Conservation (phyloP, 2,888 invertebrate genomes). For the Eupithecia abbreviata region DNA sequence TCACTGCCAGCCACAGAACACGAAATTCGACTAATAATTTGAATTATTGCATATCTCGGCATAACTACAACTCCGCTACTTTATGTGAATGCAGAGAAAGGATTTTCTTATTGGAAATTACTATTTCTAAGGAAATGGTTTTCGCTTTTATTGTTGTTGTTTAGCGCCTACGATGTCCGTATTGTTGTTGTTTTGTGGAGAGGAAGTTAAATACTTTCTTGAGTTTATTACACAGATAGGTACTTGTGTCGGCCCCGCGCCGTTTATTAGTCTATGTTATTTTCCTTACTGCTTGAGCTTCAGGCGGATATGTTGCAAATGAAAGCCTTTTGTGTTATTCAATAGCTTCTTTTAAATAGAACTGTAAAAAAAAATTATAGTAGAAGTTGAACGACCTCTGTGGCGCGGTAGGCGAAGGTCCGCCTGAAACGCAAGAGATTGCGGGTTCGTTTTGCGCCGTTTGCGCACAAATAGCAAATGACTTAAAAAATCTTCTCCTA, state of each 20-base stretch:
- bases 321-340: background rate
- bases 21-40: slow-evolving; percentile 82
- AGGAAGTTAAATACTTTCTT: slow-evolving; percentile 10
- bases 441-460: too few species aligned
- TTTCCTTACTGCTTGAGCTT: background rate
- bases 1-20: slow-evolving; percentile 75
- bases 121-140: slow-evolving; percentile 3
- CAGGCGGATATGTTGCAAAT: background rate
- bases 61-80: slow-evolving; percentile 47
- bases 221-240: slow-evolving; percentile 9
- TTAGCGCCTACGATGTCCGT: slow-evolving; percentile 12
- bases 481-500: too few species aligned
- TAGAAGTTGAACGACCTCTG: too few species aligned
- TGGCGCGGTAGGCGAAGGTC: too few species aligned
- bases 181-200: slow-evolving; percentile 2
- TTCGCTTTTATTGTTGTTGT: slow-evolving; percentile 17
- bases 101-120: slow-evolving; percentile 39
- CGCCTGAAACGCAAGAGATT: too few species aligned
- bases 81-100: slow-evolving; percentile 60
- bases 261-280: background rate
- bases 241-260: background rate
- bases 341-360: background rate
- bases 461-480: too few species aligned
- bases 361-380: too few species aligned
- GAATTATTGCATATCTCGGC: slow-evolving; percentile 68